Evolutionary conservation across 2,113 vertebrate genomes (phyloP).

Genomic region (Phyllostomus hastatus): DNA sequence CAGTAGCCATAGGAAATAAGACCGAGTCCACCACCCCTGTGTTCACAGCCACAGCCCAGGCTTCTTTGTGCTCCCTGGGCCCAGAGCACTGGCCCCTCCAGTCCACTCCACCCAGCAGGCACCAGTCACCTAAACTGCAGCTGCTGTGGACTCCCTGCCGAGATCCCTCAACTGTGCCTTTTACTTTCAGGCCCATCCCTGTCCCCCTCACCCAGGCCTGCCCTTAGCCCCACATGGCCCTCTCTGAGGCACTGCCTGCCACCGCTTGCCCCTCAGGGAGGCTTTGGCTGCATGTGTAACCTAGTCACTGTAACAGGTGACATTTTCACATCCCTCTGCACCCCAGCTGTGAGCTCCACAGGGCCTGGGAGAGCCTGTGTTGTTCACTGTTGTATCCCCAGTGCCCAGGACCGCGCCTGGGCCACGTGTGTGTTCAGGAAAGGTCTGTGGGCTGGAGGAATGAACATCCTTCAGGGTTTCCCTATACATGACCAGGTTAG

Average conservation of each 20-base stretch:
- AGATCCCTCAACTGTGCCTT: neutral
- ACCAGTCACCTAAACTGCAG: neutral
- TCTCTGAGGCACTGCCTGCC: neutral
- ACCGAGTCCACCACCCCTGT: too few relatives aligned
- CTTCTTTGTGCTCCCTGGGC: neutral
- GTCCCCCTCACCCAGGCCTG: neutral
- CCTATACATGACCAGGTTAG: rapidly evolving
- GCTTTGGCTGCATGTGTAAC: neutral
- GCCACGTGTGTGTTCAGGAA: rapidly evolving
- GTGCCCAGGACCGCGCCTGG: rapidly evolving
- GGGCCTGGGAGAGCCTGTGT: neutral
- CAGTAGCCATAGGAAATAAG: neutral
- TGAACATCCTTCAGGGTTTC: rapidly evolving
- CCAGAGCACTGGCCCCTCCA: neutral
- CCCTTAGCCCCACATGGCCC: rapidly evolving
- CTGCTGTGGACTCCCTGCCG: rapidly evolving
- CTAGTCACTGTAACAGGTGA: rapidly evolving
- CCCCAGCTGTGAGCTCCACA: neutral
- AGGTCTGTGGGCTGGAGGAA: rapidly evolving
- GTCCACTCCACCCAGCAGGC: neutral
- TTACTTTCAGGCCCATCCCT: neutral
- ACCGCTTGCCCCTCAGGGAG: neutral
- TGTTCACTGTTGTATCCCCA: neutral
- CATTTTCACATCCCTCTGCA: neutral
- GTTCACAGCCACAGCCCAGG: neutral